These are phyloP conservation scores for Neodon shergylaensis DNA, from an alignment of 2,113 vertebrate species.

Conservation along the genomic window DNA sequence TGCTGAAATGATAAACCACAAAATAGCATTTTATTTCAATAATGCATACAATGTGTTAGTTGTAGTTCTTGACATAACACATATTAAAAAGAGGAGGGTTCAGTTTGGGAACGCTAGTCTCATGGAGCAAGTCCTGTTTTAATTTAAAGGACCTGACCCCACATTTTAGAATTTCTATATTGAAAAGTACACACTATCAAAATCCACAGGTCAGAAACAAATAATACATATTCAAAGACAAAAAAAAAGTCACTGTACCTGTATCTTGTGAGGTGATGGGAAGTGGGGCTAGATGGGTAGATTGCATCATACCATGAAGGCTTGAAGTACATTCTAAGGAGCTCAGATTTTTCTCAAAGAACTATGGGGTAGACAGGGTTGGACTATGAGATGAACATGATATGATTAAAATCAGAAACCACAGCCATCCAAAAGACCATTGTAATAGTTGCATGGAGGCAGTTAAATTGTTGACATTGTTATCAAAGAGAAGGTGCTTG, in stretches of 20 bases:
- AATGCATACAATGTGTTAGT: neutral
- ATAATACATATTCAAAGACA: neutral
- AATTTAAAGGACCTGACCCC: neutral
- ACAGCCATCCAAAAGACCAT: neutral
- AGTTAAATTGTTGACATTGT: neutral
- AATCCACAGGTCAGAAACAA: neutral
- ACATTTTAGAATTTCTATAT: neutral
- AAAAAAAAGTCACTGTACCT: neutral
- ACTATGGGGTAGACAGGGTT: neutral
- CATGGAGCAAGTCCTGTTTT: neutral
- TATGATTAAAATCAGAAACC: neutral
- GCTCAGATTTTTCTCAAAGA: neutral
- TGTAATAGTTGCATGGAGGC: neutral
- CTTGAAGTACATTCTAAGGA: neutral
- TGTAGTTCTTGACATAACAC: constrained; percentile 11
- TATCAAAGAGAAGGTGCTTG: neutral
- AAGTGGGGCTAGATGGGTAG: neutral
- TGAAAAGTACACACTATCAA: neutral
- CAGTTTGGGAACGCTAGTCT: neutral
- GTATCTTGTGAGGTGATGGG: accelerated
- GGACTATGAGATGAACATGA: neutral
- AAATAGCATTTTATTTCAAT: neutral
- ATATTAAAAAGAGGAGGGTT: neutral
- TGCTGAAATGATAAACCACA: neutral
- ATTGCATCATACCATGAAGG: neutral